These are phyloP conservation scores for Tenthredo mesomela DNA, from an alignment of 2,888 invertebrate genomes.

Conservation along the genomic window DNA sequence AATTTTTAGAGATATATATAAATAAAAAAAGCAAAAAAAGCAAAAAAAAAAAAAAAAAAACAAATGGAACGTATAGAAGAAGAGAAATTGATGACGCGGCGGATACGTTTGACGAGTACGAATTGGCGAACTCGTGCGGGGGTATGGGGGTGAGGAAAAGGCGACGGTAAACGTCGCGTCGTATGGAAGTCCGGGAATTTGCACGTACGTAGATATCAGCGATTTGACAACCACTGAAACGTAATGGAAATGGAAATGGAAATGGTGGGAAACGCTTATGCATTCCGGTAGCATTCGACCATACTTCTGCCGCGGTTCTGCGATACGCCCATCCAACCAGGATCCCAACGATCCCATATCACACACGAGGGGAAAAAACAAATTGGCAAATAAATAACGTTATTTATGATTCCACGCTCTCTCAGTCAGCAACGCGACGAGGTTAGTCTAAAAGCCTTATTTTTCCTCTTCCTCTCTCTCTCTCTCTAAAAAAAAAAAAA, in stretches of 20 bases:
- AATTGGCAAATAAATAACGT: conserved; percentile 69
- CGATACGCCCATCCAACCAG: conserved; percentile 36
- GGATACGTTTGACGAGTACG: conserved; percentile 60
- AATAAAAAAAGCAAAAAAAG: background rate
- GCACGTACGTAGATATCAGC: conserved; percentile 23
- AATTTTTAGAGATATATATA: background rate
- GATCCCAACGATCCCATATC: conserved; percentile 38
- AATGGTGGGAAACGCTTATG: conserved; percentile 58
- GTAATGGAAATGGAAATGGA: conserved; percentile 49
- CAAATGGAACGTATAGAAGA: background rate
- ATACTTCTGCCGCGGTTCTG: conserved; percentile 44
- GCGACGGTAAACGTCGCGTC: conserved; percentile 45
- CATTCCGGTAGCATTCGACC: conserved; percentile 62
- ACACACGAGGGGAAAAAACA: conserved; percentile 60
- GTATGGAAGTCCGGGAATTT: conserved; percentile 34
- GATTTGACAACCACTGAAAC: conserved; percentile 53
- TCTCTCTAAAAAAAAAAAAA: too few relatives aligned
- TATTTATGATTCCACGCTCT: conserved; percentile 61
- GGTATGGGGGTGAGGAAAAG: conserved; percentile 26
- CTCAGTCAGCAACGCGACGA: background rate
- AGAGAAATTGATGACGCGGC: conserved; percentile 49
- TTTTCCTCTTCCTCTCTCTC: background rate
- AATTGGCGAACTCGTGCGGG: conserved; percentile 43
- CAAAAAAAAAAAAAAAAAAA: background rate
- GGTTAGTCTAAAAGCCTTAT: background rate